Evolutionary conservation across 2,113 vertebrate species (phyloP).

Genomic region (Drymodes brunneopygia): DNA sequence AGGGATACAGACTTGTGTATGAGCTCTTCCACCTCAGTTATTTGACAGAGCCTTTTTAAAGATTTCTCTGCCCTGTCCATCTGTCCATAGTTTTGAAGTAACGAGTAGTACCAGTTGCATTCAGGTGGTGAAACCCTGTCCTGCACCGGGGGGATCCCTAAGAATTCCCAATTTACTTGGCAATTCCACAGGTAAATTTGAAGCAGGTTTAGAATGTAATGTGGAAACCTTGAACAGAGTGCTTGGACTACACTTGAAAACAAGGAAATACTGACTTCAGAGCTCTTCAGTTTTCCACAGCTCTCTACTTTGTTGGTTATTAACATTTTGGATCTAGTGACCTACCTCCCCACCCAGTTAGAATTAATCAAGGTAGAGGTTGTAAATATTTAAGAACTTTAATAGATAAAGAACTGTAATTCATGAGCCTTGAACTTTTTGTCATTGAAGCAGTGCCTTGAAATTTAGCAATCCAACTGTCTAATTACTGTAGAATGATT

Average conservation of each 20-base stretch:
- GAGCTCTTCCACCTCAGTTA: background rate
- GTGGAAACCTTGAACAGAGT: background rate
- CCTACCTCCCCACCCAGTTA: background rate
- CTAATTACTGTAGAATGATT: background rate
- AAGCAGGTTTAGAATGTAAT: background rate
- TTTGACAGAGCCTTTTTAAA: background rate
- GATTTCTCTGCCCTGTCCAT: background rate
- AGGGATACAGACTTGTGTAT: rapidly evolving
- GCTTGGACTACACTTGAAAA: background rate
- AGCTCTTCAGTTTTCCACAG: background rate
- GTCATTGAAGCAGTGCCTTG: background rate
- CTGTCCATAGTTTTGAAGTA: background rate
- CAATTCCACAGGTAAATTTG: background rate
- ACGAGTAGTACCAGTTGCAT: background rate
- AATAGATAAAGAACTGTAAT: background rate
- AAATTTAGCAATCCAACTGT: background rate
- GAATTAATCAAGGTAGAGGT: background rate
- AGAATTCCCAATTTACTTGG: background rate
- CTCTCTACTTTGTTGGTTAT: background rate
- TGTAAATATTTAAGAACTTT: background rate
- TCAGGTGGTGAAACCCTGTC: background rate
- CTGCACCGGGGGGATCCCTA: background rate
- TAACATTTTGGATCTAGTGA: background rate
- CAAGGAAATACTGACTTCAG: background rate
- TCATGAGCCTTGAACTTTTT: background rate